A percentile compares a stretch with the other conserved stretches of the same genome.
These are phyloP conservation scores for Camponotus vicinus DNA, from an alignment of 1,140 invertebrate genomes.

Conservation along the genomic window DNA sequence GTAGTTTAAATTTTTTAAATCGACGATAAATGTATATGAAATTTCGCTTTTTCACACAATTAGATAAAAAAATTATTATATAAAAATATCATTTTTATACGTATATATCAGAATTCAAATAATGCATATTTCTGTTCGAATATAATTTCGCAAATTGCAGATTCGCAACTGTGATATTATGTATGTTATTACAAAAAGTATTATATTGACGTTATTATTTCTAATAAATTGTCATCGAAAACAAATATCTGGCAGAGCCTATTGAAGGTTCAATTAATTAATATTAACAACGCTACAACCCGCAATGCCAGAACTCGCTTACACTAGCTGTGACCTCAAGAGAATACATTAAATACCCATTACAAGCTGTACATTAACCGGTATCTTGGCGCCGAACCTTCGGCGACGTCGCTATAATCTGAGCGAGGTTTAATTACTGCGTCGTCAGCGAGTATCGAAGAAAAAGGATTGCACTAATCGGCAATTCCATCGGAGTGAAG, in stretches of 20 bases:
- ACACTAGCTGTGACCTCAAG: background rate
- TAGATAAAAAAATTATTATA: background rate
- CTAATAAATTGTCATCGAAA: background rate
- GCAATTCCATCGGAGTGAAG: constrained; percentile 43
- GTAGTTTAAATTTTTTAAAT: constrained; percentile 34
- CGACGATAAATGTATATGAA: background rate
- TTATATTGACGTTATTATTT: background rate
- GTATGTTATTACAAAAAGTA: background rate
- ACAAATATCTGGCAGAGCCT: background rate
- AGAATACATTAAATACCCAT: constrained; percentile 56
- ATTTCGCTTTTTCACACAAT: background rate
- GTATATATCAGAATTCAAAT: background rate
- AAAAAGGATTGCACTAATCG: constrained; percentile 66
- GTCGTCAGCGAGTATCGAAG: constrained; percentile 57
- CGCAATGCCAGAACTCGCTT: background rate
- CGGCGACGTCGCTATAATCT: constrained; percentile 9
- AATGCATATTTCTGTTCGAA: background rate
- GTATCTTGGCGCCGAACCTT: constrained; percentile 1
- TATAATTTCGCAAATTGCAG: background rate
- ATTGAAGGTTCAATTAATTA: constrained; percentile 21
- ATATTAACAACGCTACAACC: constrained; percentile 15
- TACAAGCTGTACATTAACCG: constrained; percentile 45
- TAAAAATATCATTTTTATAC: background rate
- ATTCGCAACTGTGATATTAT: background rate
- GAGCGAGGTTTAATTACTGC: constrained; percentile 64